phyloP scores from a whole-genome alignment of 1,140 invertebrate species.

The Zaprionus ornatus region DNA sequence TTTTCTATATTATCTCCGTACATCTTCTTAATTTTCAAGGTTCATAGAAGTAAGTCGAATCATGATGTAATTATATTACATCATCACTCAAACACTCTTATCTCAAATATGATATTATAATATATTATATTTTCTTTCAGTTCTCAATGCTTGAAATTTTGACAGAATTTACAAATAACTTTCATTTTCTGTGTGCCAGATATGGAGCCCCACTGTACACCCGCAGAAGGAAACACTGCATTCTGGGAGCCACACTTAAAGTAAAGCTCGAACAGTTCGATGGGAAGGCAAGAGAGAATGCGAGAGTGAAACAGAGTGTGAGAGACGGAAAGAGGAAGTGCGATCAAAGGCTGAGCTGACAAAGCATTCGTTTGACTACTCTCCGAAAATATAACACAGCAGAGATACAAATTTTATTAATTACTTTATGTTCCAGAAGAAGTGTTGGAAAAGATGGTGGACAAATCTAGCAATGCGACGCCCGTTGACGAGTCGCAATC shows the following conservation, averaged over 20 bases:
- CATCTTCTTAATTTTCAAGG: too few relatives aligned
- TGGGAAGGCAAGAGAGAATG: too few relatives aligned
- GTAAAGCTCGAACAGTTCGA: too few relatives aligned
- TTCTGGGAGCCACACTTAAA: too few relatives aligned
- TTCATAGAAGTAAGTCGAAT: too few relatives aligned
- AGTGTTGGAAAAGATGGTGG: neutral
- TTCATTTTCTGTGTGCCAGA: neutral
- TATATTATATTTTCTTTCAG: too few relatives aligned
- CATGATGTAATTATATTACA: too few relatives aligned
- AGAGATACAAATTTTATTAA: conserved; percentile 9
- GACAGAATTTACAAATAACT: neutral
- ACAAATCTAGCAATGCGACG: neutral
- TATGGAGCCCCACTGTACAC: too few relatives aligned
- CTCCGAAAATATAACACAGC: conserved; percentile 19
- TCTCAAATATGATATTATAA: too few relatives aligned
- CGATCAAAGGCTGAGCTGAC: neutral
- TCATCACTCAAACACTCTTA: too few relatives aligned
- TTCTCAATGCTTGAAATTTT: neutral
- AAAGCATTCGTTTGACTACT: conserved; percentile 19
- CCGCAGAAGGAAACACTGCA: too few relatives aligned
- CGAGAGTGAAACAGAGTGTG: neutral
- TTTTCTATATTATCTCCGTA: too few relatives aligned
- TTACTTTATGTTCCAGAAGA: neutral
- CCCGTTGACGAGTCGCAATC: neutral
- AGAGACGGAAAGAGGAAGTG: neutral